A percentile compares a stretch with the other conserved stretches of the same genome.
Conservation (phyloP, 2,888 invertebrate genomes). For the Machimus atricapillus region DNA sequence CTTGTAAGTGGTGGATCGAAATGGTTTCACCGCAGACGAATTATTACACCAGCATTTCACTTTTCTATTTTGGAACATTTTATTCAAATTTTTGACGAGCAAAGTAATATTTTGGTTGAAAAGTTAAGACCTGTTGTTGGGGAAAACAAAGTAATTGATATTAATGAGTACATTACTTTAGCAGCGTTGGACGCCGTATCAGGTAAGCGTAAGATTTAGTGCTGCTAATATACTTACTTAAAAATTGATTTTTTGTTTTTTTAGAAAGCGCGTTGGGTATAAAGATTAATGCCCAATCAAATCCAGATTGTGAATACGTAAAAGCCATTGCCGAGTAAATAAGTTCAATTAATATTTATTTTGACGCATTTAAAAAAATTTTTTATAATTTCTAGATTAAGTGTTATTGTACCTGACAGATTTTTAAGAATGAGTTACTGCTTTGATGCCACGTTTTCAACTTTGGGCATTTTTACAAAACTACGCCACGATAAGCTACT, state of each 20-base stretch:
- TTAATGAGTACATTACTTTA: slow-evolving; percentile 69
- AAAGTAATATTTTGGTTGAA: slow-evolving; percentile 66
- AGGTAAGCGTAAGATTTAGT: neutral
- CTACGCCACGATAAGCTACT: slow-evolving; percentile 51
- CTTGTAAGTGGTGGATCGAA: slow-evolving; percentile 58
- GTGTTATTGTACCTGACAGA: slow-evolving; percentile 51
- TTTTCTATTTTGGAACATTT: slow-evolving; percentile 77
- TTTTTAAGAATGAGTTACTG: slow-evolving; percentile 50
- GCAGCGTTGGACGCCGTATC: slow-evolving; percentile 69
- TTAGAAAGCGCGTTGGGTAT: slow-evolving; percentile 51
- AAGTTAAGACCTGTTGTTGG: slow-evolving; percentile 63
- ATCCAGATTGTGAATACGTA: slow-evolving; percentile 73
- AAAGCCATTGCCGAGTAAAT: slow-evolving; percentile 71
- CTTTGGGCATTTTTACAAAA: neutral
- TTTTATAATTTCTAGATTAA: slow-evolving; percentile 40
- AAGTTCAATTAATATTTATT: neutral
- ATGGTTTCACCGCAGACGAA: slow-evolving; percentile 74
- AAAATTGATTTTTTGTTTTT: neutral
- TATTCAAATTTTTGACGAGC: slow-evolving; percentile 72
- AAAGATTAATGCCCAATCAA: slow-evolving; percentile 64
- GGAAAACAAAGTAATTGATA: slow-evolving; percentile 63
- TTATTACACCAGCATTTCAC: slow-evolving; percentile 81
- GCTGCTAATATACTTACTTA: slow-evolving; percentile 41
- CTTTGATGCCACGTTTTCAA: neutral
- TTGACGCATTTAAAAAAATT: too few species aligned